These are phyloP conservation scores for Aphelocoma californica DNA, from an alignment of 2,797 vertebrate genomes.

Conservation along the genomic window DNA sequence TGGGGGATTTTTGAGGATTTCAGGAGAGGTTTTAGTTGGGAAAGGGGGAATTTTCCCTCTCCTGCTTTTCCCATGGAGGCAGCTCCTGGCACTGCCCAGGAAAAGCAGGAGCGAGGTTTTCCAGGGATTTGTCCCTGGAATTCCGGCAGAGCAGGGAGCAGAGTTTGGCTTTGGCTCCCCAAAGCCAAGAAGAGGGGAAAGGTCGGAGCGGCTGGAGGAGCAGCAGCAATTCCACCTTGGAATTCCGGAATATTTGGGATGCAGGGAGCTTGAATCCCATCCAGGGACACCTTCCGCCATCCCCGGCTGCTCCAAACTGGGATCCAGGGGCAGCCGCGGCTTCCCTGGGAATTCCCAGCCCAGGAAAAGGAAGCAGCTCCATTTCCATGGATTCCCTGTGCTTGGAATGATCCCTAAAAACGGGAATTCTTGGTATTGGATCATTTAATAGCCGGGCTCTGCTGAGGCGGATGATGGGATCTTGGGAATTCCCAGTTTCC, in stretches of 20 bases:
- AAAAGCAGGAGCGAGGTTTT: not conserved
- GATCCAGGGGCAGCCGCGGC: no score
- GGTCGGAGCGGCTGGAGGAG: no score
- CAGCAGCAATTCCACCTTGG: no score
- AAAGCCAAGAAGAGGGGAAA: no score
- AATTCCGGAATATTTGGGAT: no score
- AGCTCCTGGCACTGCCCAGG: no score
- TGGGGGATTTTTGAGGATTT: not conserved
- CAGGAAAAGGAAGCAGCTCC: not conserved
- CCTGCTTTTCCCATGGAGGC: not conserved
- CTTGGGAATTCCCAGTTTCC: not conserved
- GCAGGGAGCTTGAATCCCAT: no score
- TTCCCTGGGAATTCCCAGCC: not conserved
- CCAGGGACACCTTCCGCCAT: no score
- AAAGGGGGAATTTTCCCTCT: not conserved
- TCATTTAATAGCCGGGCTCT: accelerated
- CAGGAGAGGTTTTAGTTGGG: not conserved
- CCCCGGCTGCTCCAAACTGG: no score
- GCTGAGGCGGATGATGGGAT: accelerated
- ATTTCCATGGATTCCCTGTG: not conserved
- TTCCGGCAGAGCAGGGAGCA: no score
- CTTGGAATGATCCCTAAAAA: not conserved
- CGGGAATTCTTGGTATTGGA: accelerated
- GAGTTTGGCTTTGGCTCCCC: no score
- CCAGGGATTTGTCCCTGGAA: no score